These are phyloP conservation scores for Rhagoletis zephyria DNA, from an alignment of 1,140 invertebrate genomes.

Conservation along the genomic window DNA sequence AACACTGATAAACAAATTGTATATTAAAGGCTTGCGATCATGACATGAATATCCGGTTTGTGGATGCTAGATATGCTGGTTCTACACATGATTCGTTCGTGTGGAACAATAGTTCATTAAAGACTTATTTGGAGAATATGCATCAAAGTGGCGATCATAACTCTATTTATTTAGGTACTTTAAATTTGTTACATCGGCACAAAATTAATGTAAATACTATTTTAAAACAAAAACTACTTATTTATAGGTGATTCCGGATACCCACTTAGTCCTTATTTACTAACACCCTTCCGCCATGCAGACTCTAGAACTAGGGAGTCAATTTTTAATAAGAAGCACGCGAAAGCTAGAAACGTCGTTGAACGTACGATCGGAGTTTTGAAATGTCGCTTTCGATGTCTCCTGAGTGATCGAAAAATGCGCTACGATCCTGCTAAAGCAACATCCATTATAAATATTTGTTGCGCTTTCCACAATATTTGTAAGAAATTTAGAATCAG, in stretches of 20 bases:
- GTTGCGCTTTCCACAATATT: background rate
- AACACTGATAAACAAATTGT: too few relatives aligned
- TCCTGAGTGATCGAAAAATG: conserved; percentile 10
- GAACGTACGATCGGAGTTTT: background rate
- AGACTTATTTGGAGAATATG: background rate
- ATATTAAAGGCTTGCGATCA: conserved; percentile 1
- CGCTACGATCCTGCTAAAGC: background rate
- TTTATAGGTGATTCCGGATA: background rate
- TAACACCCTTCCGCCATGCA: background rate
- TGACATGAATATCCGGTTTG: background rate
- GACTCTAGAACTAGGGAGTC: background rate
- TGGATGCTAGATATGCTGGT: background rate
- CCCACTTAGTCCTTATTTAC: background rate
- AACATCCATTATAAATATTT: background rate
- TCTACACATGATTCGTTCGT: conserved; percentile 9
- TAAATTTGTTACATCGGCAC: background rate
- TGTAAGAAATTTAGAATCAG: conserved; percentile 17
- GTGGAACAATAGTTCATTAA: conserved; percentile 11
- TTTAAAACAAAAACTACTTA: background rate
- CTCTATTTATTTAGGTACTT: background rate
- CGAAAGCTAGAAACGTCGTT: background rate
- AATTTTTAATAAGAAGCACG: background rate
- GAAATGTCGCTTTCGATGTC: conserved; percentile 7
- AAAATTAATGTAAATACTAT: background rate
- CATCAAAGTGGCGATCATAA: background rate